Evolutionary conservation across 2,888 invertebrate genomes (phyloP).

Genomic region (Caenorhabditis imperialis): DNA sequence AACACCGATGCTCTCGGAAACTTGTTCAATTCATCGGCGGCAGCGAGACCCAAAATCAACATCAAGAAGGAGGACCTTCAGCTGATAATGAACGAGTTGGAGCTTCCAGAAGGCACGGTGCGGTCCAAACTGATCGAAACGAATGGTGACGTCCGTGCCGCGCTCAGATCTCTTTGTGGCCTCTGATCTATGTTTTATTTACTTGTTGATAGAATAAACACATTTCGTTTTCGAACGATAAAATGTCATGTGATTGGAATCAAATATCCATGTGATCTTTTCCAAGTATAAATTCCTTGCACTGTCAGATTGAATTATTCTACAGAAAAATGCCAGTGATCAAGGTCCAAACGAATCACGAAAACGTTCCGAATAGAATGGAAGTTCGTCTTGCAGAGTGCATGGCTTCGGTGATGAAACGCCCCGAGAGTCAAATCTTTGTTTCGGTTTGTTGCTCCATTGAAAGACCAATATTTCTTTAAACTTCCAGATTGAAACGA

Average conservation of each 20-base stretch:
- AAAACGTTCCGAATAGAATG: conserved; percentile 29
- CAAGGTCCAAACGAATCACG: conserved; percentile 27
- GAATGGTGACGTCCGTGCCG: conserved; percentile 54
- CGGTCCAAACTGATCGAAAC: conserved; percentile 58
- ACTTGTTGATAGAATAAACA: conserved; percentile 13
- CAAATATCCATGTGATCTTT: not conserved
- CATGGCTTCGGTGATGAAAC: conserved; percentile 40
- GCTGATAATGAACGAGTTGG: conserved; percentile 65
- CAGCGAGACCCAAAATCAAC: conserved; percentile 53
- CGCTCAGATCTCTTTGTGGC: conserved; percentile 49
- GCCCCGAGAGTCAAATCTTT: conserved; percentile 43
- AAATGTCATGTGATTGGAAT: conserved; percentile 1
- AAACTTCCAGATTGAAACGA: conserved; percentile 25
- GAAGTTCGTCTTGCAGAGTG: conserved; percentile 26
- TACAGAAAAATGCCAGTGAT: conserved; percentile 30
- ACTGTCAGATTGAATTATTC: not conserved
- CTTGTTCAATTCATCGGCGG: conserved; percentile 38
- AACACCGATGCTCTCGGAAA: conserved; percentile 59
- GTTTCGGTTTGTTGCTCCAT: conserved; percentile 13
- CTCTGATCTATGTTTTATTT: conserved; percentile 16
- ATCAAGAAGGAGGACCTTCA: conserved; percentile 68
- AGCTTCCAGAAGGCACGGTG: conserved; percentile 59
- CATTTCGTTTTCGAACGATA: not conserved
- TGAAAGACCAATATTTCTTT: not conserved
- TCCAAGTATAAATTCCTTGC: not conserved